phyloP scores from a whole-genome alignment of 1,140 invertebrate species.

The Drosophila sp. region DNA sequence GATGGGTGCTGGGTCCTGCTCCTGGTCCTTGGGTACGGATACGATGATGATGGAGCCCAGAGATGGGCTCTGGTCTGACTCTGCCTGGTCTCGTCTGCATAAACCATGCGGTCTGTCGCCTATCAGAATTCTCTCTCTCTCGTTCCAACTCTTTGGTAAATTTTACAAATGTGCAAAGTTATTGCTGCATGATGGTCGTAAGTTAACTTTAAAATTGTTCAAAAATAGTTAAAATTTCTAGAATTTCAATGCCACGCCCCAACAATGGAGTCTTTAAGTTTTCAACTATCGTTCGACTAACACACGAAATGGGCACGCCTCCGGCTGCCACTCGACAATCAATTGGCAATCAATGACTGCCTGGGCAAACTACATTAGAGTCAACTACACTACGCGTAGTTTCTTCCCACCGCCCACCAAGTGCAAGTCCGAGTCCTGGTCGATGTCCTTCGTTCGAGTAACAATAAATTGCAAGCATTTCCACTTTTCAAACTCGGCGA shows the following conservation, averaged over 20 bases:
- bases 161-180: constrained; percentile 50
- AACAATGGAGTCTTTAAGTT: constrained; percentile 10
- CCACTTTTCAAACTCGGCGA: constrained; percentile 28
- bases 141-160: constrained; percentile 28
- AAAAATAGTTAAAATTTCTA: neutral
- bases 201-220: constrained; percentile 51
- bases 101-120: constrained; percentile 57
- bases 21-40: neutral
- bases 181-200: constrained; percentile 20
- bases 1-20: neutral
- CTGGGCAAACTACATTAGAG: constrained; percentile 18
- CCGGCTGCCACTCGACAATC: constrained; percentile 44
- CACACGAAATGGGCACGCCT: neutral
- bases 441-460: constrained; percentile 27
- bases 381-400: constrained; percentile 33
- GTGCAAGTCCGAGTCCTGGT: neutral
- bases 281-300: neutral
- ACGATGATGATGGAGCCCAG: neutral
- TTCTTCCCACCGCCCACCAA: neutral
- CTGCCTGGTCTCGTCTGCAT: constrained; percentile 45
- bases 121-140: constrained; percentile 25
- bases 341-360: constrained; percentile 67
- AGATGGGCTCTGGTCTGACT: neutral
- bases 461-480: constrained; percentile 66
- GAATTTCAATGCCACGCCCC: constrained; percentile 32